These are phyloP conservation scores for Centropristis striata DNA, from an alignment of 2,113 vertebrate genomes.

Conservation along the genomic window DNA sequence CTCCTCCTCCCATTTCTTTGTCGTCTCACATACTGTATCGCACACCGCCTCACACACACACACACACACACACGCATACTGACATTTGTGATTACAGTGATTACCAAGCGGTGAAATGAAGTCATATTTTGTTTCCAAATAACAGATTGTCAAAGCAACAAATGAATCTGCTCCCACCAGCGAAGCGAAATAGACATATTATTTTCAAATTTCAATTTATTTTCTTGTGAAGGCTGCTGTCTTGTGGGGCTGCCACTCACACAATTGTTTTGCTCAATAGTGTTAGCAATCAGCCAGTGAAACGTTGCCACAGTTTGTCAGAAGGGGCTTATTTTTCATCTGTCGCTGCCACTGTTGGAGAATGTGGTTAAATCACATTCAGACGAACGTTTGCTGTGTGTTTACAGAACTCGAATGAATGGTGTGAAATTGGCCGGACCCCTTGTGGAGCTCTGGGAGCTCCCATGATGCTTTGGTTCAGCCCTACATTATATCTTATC, in stretches of 20 bases:
- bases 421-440: not conserved
- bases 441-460: not conserved
- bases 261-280: conserved; percentile 58
- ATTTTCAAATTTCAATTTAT: conserved; percentile 79
- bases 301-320: conserved; percentile 44
- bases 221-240: conserved; percentile 55
- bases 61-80: conserved; percentile 22
- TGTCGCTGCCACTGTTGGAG: conserved; percentile 23
- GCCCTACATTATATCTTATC: not conserved
- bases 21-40: conserved; percentile 23
- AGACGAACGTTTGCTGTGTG: conserved; percentile 18
- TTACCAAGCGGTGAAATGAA: conserved; percentile 75
- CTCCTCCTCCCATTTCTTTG: not conserved
- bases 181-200: conserved; percentile 67
- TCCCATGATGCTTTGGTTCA: not conserved
- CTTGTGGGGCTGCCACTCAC: conserved; percentile 69
- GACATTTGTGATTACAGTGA: conserved; percentile 75
- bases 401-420: conserved; percentile 16
- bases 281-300: conserved; percentile 66
- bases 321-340: conserved; percentile 37
- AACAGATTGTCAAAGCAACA: conserved; percentile 79
- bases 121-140: conserved; percentile 75
- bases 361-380: conserved; percentile 25
- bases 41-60: not conserved
- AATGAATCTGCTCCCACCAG: conserved; percentile 74